phyloP scores from a whole-genome alignment of 2,113 vertebrate species.

The Acanthochromis polyacanthus region DNA sequence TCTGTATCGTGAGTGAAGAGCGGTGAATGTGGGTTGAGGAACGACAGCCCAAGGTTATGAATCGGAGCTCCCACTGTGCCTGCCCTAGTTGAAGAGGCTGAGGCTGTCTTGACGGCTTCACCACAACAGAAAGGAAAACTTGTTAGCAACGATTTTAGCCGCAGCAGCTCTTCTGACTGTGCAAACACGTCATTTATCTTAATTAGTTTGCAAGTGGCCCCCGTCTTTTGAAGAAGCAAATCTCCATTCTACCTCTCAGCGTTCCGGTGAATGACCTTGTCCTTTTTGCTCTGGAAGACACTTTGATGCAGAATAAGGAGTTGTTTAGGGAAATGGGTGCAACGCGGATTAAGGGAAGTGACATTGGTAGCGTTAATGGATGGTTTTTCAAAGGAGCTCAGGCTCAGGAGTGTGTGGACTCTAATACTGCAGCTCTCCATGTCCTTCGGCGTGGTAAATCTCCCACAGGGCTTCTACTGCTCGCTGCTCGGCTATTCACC shows the following conservation, averaged over 20 bases:
- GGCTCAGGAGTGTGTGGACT: conserved; percentile 1
- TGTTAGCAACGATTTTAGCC: conserved; percentile 35
- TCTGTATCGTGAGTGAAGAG: neutral
- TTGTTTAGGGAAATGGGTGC: conserved; percentile 44
- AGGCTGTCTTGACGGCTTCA: neutral
- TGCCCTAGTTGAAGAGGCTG: conserved; percentile 66
- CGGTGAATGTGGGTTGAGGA: conserved; percentile 25
- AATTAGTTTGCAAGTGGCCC: conserved; percentile 50
- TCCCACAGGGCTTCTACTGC: conserved; percentile 57
- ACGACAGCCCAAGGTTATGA: conserved; percentile 32
- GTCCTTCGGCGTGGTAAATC: conserved; percentile 41
- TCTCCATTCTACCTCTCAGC: conserved; percentile 30
- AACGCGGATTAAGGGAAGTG: conserved; percentile 52
- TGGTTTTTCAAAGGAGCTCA: conserved; percentile 32
- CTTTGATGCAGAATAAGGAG: conserved; percentile 1
- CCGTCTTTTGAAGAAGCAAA: neutral
- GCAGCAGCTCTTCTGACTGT: conserved; percentile 2
- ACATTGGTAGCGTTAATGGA: conserved; percentile 36
- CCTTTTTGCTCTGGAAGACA: conserved; percentile 5
- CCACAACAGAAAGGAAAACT: conserved; percentile 12
- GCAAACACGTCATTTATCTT: conserved; percentile 53
- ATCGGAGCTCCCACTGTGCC: conserved; percentile 51
- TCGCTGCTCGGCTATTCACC: conserved; percentile 31
- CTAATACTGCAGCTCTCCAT: conserved; percentile 19
- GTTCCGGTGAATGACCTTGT: conserved; percentile 30